Conservation (phyloP, 2,113 vertebrate species). For the Stegostoma tigrinum region DNA sequence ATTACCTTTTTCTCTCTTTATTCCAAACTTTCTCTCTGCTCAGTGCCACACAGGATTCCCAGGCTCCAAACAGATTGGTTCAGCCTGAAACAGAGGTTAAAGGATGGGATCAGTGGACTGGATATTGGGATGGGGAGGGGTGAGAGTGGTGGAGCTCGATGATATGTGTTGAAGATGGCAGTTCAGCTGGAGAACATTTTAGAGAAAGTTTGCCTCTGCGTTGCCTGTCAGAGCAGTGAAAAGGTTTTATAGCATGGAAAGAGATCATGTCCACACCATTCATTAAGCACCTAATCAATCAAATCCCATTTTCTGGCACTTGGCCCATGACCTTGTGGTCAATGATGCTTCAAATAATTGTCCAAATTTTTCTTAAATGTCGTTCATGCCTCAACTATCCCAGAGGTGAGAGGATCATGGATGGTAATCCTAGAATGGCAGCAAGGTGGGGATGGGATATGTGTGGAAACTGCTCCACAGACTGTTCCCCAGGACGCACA, state of each 20-base stretch:
- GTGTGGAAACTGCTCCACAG: background rate
- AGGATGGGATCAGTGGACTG: background rate
- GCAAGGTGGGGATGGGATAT: background rate
- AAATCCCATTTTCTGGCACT: too few species aligned
- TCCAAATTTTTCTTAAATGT: too few species aligned
- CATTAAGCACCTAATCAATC: too few species aligned
- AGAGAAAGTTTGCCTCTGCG: background rate
- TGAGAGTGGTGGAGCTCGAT: background rate
- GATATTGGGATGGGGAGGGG: background rate
- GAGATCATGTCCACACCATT: too few species aligned
- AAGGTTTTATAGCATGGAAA: too few species aligned
- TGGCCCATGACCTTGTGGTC: too few species aligned
- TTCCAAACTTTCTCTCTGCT: background rate
- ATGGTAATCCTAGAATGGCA: too few species aligned
- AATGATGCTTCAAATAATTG: too few species aligned
- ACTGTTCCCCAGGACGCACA: too few species aligned
- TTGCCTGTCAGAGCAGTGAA: background rate
- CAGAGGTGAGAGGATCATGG: too few species aligned
- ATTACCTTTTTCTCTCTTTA: background rate
- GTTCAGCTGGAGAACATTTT: background rate
- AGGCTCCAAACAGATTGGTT: background rate
- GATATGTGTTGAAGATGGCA: background rate
- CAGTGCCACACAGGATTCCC: background rate
- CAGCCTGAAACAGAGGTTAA: background rate
- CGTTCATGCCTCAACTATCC: too few species aligned